Base-by-base conservation (phyloP, 1,140 invertebrate genomes). In the Drosophila pallidifrons region DNA sequence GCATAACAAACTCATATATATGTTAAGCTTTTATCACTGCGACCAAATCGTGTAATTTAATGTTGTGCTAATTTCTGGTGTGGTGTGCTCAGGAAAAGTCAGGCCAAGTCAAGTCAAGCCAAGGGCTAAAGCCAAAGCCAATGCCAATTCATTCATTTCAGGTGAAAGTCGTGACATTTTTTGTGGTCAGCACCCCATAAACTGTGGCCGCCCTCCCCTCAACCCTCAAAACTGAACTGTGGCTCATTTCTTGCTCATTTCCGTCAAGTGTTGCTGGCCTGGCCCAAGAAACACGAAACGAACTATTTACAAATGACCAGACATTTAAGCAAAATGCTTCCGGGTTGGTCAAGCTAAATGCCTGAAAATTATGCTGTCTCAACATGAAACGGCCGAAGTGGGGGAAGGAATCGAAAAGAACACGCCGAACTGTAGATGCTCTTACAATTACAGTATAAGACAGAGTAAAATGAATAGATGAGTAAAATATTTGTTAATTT, bases 281-380 rank as follows among this genome's bases (percentile, higher is more conserved):
- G 20, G 20, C 20, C 20, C 63, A 70, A 59, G 74, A 77, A 79
- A 83, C 83, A 89, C 77, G 85, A 89, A 88, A 85, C 77, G 85
- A 89, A 88, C 83, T 87, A 87, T 87, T 88, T 85, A 88, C 85
- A 88, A 88, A 89, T 89, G 85, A 89, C 81, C 85, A 89, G 72
- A 89, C 85, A 89, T 89, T 88, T 89, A 90, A 88, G 77, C 85
- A 87, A 88, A 88, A 88, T 88, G 83, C 74, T 89, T 88, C 85
- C 83, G 83, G 80, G 49, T 65, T 85, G 81, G 70, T 61, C 81
- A 73, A 69, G 69, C 81, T 65, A 85, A 89, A 79, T 79, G 81
- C 75, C 81, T 78, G 81, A 90, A 88, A 88, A 89, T 88, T 88
- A 88, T 85, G 85, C 81, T 81, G 65, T 45, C 71, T 76, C 73